These are phyloP conservation scores for Chlorodrepanis virens DNA, from an alignment of 2,113 vertebrate species.

Conservation along the genomic window DNA sequence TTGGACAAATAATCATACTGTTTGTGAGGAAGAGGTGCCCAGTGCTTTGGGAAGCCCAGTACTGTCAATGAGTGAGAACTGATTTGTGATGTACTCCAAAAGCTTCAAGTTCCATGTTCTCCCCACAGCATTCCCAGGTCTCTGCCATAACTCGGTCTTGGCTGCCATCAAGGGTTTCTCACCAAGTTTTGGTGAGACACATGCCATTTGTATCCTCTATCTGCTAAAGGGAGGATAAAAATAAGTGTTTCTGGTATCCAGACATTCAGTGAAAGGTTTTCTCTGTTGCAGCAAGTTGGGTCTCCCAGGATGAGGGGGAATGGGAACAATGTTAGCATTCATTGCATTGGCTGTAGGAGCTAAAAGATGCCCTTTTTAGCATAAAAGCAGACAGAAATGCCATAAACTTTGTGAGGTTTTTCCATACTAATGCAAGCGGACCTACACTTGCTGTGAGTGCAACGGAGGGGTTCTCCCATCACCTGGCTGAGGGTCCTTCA, in stretches of 20 bases:
- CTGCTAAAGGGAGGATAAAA: not conserved
- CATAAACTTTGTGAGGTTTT: not conserved
- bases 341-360: not conserved
- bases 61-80: not conserved
- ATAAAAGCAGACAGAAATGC: not conserved
- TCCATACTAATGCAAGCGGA: not conserved
- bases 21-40: not conserved
- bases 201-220: not conserved
- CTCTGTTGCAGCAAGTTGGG: not conserved
- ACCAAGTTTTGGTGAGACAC: not conserved
- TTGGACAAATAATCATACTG: not conserved
- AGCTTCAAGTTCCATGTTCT: not conserved
- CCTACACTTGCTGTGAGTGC: not conserved
- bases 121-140: not conserved
- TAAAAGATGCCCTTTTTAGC: not conserved
- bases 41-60: not conserved
- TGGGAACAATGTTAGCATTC: not conserved
- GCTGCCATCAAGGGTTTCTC: not conserved
- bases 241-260: not conserved
- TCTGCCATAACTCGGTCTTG: not conserved
- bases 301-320: not conserved
- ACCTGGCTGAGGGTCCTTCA: not conserved
- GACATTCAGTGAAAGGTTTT: not conserved
- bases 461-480: accelerated
- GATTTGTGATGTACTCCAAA: accelerated